A percentile compares a stretch with the other conserved stretches of the same genome.
These are phyloP conservation scores for Serinus canaria DNA, from an alignment of 2,113 vertebrate genomes.

Conservation along the genomic window DNA sequence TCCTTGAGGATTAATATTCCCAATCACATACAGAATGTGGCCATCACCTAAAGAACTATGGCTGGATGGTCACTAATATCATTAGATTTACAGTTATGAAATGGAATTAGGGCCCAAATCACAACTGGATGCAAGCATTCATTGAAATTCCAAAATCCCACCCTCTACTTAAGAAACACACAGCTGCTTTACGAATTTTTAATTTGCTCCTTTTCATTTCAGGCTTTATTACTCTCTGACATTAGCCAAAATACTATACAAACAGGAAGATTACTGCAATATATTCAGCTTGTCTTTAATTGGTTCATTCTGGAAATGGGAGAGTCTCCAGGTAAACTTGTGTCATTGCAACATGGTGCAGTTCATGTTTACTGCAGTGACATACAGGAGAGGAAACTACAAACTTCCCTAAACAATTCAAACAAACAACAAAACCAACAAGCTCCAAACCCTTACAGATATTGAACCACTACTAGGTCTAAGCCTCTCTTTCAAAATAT, in stretches of 20 bases:
- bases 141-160: not conserved
- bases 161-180: not conserved
- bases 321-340: not conserved
- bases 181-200: slow-evolving; percentile 18
- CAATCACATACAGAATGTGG: not conserved
- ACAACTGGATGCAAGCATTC: not conserved
- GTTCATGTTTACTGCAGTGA: not conserved
- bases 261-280: not conserved
- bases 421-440: not conserved
- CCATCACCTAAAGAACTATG: not conserved
- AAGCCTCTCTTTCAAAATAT: not conserved
- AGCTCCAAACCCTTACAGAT: not conserved
- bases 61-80: not conserved
- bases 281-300: not conserved
- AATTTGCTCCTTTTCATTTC: not conserved
- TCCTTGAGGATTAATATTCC: not conserved
- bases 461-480: not conserved
- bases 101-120: not conserved
- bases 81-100: not conserved
- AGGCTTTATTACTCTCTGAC: not conserved
- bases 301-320: not conserved
- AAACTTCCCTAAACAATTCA: not conserved
- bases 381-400: not conserved
- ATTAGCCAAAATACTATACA: not conserved
- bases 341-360: not conserved